Base-by-base conservation (phyloP, 2,113 vertebrate genomes). In the Boulengeromyrus knoepffleri region DNA sequence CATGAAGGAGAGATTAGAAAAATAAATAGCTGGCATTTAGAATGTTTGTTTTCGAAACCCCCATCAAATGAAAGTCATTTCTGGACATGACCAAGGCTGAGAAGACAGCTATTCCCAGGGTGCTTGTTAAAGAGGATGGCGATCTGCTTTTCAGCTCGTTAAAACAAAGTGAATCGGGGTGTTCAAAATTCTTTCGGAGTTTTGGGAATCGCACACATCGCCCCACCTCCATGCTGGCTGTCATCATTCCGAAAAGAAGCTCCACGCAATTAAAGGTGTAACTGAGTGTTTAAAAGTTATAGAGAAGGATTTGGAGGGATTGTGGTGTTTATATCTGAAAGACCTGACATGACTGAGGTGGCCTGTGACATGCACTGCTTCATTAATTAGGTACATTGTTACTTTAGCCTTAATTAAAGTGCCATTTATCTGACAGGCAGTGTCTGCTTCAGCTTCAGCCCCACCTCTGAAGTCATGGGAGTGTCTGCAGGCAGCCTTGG, bases 1-100 rank as follows among this genome's bases (percentile, higher is more conserved):
- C 83, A 85, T 85, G 83, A 46, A 88, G 24, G 47, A 77, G 45
- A 89, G 12, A 56, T 89, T 15, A 62, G 42, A 47, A 85, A 47
- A 87, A 90, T 9, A 66, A 49, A 70, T 70, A 13, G 50, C 31
- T 74, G n/a, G n/a, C 46, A 87, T 70, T 86, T 90, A 24, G 53
- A 6, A 17, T 85, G 58, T 87, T 90, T 74, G 45, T 86, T 85
- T 90, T 31, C 7, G 27, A 90, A 86, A 46, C 27, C n/a, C 52
- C 50, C 45, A 49, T n/a, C 27, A 70, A 90, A 87, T 86, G 66
- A 70, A 86, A 87, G 39, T 66, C n/a, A 36, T 70, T 31, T 70
- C 46, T 56, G 47, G 52, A 70, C 58, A 66, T 47, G 39, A 36
- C 39, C 21, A 45, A 84, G 36, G 50, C 50, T 45, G 31, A 45